These are phyloP conservation scores for Kryptolebias marmoratus DNA, from an alignment of 2,113 vertebrate species.

Conservation along the genomic window DNA sequence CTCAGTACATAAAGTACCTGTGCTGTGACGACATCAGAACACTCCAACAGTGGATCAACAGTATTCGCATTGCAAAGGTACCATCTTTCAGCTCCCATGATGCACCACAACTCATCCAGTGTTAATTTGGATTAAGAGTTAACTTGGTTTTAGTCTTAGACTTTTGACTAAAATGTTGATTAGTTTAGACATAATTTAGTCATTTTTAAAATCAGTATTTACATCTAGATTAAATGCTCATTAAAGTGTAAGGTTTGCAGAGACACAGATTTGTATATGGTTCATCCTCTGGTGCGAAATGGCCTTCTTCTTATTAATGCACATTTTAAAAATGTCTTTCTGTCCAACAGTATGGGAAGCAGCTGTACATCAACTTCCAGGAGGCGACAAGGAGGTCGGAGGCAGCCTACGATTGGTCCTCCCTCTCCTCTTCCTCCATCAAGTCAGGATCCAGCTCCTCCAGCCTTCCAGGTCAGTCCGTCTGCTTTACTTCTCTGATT, in stretches of 20 bases:
- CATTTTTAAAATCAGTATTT: too few relatives aligned
- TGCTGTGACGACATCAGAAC: conserved; percentile 96
- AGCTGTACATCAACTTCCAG: conserved; percentile 95
- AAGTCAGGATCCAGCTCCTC: conserved; percentile 98
- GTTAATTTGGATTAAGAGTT: too few relatives aligned
- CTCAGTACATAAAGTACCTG: conserved; percentile 98
- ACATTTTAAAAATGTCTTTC: neutral
- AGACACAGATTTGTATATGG: too few relatives aligned
- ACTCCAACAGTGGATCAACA: conserved; percentile 96
- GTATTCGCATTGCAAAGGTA: conserved; percentile 98
- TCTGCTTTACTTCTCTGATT: neutral
- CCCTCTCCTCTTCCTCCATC: conserved; percentile 95
- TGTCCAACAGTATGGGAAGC: conserved; percentile 89
- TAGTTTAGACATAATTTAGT: too few relatives aligned
- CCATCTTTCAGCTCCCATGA: neutral
- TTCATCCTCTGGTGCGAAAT: too few relatives aligned
- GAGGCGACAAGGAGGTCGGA: conserved; percentile 94
- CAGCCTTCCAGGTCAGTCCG: conserved; percentile 91
- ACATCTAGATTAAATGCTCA: too few relatives aligned
- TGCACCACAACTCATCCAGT: too few relatives aligned
- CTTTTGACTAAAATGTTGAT: too few relatives aligned
- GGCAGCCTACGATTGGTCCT: conserved; percentile 94
- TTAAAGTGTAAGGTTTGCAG: too few relatives aligned
- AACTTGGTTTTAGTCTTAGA: too few relatives aligned
- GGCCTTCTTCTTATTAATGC: too few relatives aligned